Evolutionary conservation across 2,888 invertebrate genomes (phyloP).

Genomic region (Lamellibrachia columna): DNA sequence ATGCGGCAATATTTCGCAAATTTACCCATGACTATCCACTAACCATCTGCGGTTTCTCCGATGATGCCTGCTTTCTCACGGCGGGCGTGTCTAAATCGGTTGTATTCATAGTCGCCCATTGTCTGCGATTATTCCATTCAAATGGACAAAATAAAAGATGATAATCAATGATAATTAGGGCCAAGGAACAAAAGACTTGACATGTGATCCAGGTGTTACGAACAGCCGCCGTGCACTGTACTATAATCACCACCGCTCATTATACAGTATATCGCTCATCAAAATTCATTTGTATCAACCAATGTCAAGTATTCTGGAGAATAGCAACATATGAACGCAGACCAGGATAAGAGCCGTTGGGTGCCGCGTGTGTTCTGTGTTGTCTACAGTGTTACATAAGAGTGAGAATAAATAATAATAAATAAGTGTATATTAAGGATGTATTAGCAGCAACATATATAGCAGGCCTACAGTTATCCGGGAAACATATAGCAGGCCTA

Average conservation of each 20-base stretch:
- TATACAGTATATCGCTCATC: background rate
- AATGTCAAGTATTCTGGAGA: background rate
- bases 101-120: background rate
- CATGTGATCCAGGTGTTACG: background rate
- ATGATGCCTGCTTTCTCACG: background rate
- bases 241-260: background rate
- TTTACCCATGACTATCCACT: background rate
- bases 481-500: no score
- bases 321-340: background rate
- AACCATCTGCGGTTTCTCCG: background rate
- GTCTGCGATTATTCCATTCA: background rate
- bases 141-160: background rate
- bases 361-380: no score
- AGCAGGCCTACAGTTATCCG: no score
- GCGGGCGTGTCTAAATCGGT: background rate
- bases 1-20: background rate
- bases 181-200: background rate
- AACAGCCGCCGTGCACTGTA: background rate
- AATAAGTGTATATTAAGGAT: no score
- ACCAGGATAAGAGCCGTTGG: no score
- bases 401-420: no score
- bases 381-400: no score
- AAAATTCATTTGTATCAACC: background rate
- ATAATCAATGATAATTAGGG: background rate
- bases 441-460: no score